These are phyloP conservation scores for Gymnothorax reevesii DNA, from an alignment of 2,797 vertebrate species.

Conservation along the genomic window DNA sequence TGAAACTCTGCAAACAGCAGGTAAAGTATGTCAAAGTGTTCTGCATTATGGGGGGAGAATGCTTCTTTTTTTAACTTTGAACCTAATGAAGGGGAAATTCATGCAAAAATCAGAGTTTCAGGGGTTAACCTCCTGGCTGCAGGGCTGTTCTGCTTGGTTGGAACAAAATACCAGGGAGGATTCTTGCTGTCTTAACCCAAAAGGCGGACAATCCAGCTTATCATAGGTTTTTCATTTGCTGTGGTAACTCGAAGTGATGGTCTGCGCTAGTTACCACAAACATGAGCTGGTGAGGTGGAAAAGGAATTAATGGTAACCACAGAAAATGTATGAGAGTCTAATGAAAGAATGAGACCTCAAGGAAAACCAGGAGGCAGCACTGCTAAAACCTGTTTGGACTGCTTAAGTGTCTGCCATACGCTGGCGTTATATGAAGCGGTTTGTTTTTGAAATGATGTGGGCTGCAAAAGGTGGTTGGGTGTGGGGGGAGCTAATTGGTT, in stretches of 20 bases:
- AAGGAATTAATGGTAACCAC: not conserved
- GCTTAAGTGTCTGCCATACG: not conserved
- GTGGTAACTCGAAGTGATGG: not conserved
- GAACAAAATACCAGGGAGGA: no score
- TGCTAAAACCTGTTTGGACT: not conserved
- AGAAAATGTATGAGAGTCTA: not conserved
- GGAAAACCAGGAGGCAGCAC: constrained; percentile 10
- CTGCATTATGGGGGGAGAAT: no score
- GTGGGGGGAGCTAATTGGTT: not conserved
- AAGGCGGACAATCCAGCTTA: no score
- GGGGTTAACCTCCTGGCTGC: no score
- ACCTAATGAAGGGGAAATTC: no score
- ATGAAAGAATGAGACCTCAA: constrained; percentile 23
- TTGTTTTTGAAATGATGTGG: not conserved
- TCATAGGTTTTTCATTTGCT: not conserved
- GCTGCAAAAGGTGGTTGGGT: not conserved
- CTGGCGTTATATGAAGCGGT: not conserved
- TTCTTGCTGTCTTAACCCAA: no score
- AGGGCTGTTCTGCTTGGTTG: no score
- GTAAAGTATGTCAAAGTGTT: no score
- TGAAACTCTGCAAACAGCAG: no score
- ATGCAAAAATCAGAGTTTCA: no score
- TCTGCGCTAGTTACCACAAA: not conserved
- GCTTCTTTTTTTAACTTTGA: no score
- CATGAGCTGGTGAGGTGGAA: not conserved